Evolutionary conservation across 2,113 vertebrate species (phyloP).

Genomic region (Pygathrix nemaeus): DNA sequence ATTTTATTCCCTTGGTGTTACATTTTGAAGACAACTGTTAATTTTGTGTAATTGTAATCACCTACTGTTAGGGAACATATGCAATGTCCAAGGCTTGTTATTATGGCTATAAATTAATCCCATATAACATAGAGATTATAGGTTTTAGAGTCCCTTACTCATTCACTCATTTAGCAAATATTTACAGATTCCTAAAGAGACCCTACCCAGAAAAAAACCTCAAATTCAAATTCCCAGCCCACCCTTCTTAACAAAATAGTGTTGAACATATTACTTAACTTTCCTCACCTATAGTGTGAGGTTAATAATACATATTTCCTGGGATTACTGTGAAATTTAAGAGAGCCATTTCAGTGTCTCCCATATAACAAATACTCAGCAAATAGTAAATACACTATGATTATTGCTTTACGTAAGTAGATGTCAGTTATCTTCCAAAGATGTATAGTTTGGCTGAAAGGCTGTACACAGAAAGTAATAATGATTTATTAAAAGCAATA

Average conservation of each 20-base stretch:
- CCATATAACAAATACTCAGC: neutral
- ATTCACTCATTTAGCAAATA: neutral
- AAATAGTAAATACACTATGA: neutral
- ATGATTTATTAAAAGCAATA: constrained; percentile 11
- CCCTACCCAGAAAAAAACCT: neutral
- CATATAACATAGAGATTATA: neutral
- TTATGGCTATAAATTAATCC: neutral
- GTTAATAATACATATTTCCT: neutral
- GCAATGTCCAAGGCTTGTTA: neutral
- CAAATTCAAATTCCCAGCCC: neutral
- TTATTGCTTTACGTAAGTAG: neutral
- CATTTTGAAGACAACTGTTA: neutral
- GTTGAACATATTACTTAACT: neutral
- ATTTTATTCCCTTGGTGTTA: neutral
- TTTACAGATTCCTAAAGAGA: neutral
- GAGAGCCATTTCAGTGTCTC: neutral
- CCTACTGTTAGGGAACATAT: neutral
- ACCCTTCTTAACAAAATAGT: neutral
- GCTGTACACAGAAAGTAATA: neutral
- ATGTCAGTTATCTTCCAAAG: neutral
- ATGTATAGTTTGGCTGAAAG: constrained; percentile 5
- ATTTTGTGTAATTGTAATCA: neutral
- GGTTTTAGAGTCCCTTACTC: neutral
- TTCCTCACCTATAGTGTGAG: neutral
- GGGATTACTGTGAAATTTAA: neutral